These are phyloP conservation scores for Mimachlamys varia DNA, from an alignment of 2,888 invertebrate genomes.

Conservation along the genomic window DNA sequence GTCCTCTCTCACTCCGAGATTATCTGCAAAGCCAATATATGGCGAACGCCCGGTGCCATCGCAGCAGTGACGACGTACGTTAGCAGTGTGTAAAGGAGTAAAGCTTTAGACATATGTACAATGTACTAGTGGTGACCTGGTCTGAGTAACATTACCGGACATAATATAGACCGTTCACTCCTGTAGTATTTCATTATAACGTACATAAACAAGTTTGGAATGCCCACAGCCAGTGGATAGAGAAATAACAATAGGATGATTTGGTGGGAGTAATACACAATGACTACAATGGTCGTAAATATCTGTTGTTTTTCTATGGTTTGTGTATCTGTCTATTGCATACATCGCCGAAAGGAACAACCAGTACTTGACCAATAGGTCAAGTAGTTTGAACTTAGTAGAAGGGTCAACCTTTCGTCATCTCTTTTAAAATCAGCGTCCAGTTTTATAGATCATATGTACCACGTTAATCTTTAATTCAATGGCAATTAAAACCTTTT, in stretches of 20 bases:
- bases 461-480: too few relatives aligned
- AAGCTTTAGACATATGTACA: background rate
- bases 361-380: background rate
- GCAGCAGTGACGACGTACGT: background rate
- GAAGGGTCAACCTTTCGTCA: background rate
- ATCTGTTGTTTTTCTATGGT: background rate
- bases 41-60: background rate
- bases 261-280: background rate
- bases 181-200: background rate
- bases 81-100: background rate
- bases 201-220: background rate
- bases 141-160: background rate
- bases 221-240: background rate
- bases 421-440: background rate
- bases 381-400: background rate
- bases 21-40: slow-evolving; percentile 10
- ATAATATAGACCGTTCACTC: background rate
- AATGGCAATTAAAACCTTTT: too few relatives aligned
- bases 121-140: background rate
- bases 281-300: background rate
- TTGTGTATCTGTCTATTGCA: background rate
- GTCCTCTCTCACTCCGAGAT: background rate
- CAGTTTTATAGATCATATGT: too few relatives aligned
- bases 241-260: background rate
- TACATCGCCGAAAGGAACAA: background rate